Evolutionary conservation across 2,888 invertebrate genomes (phyloP), one percentile per base, ranked within the genome.

Genomic region (Pecten maximus): DNA sequence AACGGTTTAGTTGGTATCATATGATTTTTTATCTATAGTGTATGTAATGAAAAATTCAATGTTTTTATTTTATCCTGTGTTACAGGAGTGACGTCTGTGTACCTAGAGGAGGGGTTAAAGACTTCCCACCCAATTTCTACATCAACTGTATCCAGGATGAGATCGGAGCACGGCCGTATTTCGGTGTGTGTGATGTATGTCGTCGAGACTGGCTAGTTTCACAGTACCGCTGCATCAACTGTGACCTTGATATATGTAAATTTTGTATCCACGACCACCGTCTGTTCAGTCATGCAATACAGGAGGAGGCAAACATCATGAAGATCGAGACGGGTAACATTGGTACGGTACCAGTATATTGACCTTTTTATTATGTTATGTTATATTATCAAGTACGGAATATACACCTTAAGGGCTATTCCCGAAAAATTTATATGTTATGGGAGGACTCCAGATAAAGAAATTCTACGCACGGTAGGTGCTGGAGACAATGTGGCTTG

Each of bases 81-180:
- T 74, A 74, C 74, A 74, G 74, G 74, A 74, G 74, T 39, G 96
- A 96, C 92, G 94, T 95, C 19, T 94, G 93, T 91, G 95, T 95
- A 0, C 95, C 96, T 0, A 90, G 94, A 40, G 95, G 94, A 60
- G 96, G 96, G 1, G 93, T 95, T 23, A 92, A 93, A 91, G 95
- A 95, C 88, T 94, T 96, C 89, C 96, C 95, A 23, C 94, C 95
- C 88, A 95, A 95, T 92, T 96, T 96, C 91, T 95, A 95, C 92
- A 94, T 96, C 87, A 94, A 94, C 89, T 95, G 95, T 89, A 94
- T 96, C 87, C 95, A 95, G 88, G 96, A 96, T 90, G 96, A 96
- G 89, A 91, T 96, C 40, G 95, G 95, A 3, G 92, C 94, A 0
- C 93, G 93, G 89, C 93, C 94, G 0, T 95, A 95, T 88, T 94